Conservation (phyloP, 2,113 vertebrate genomes). For the Protobothrops mucrosquamatus region DNA sequence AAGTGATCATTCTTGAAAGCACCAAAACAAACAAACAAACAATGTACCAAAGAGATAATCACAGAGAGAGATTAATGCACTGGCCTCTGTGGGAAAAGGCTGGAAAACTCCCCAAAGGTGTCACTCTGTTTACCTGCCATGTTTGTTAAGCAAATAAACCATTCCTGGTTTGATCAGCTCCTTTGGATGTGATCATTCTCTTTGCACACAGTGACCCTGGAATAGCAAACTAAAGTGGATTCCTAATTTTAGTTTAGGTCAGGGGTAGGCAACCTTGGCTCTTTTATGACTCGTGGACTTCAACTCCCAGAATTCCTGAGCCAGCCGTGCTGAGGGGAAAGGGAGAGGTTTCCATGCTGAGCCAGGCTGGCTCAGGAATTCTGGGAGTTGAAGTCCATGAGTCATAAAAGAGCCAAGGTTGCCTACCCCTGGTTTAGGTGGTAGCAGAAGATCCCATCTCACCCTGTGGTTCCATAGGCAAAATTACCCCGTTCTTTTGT, state of each 20-base stretch:
- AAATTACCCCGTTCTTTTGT: fast-evolving
- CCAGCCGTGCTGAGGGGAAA: too few relatives aligned
- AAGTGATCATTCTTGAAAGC: slow-evolving; percentile 25
- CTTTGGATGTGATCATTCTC: neutral
- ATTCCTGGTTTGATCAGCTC: neutral
- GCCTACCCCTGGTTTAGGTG: too few relatives aligned
- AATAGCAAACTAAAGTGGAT: neutral
- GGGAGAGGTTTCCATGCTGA: too few relatives aligned
- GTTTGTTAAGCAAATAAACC: neutral
- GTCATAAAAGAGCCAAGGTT: too few relatives aligned
- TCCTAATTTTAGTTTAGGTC: neutral
- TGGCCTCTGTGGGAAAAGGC: neutral
- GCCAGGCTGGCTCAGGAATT: too few relatives aligned
- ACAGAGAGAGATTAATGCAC: slow-evolving; percentile 1
- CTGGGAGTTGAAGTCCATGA: too few relatives aligned
- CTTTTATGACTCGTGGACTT: too few relatives aligned
- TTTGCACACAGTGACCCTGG: neutral
- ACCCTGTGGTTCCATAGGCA: fast-evolving
- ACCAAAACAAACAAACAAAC: neutral
- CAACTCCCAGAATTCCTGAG: too few relatives aligned
- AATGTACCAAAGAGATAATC: neutral
- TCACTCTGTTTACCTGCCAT: neutral
- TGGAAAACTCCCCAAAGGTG: slow-evolving; percentile 14
- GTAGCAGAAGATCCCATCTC: neutral
- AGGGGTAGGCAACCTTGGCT: too few relatives aligned